Conservation (phyloP, 2,888 invertebrate genomes). For the Epinotia nisella region DNA sequence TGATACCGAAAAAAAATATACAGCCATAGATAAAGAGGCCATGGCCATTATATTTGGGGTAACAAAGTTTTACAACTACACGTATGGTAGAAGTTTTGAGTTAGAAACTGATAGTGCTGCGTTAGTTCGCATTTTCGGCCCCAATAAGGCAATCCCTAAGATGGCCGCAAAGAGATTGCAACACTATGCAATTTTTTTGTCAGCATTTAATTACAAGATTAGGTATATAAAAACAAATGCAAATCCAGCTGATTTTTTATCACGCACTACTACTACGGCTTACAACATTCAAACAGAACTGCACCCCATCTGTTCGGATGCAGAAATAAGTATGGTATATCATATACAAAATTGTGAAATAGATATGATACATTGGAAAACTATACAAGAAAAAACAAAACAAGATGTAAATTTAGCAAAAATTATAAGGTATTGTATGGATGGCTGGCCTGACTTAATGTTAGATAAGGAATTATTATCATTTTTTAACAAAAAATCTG, state of each 20-base stretch:
- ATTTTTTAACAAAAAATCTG: neutral
- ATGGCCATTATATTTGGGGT: conserved; percentile 16
- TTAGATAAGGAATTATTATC: conserved; percentile 9
- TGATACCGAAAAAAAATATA: conserved; percentile 10
- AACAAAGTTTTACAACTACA: conserved; percentile 21
- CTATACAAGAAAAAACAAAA: neutral
- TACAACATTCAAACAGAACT: neutral
- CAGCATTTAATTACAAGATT: conserved; percentile 33
- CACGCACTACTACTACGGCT: neutral
- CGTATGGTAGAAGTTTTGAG: conserved; percentile 18
- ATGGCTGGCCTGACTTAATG: conserved; percentile 9
- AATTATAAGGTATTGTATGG: neutral
- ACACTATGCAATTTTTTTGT: conserved; percentile 38
- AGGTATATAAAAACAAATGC: conserved; percentile 17
- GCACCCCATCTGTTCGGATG: conserved; percentile 3
- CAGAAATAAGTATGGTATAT: neutral
- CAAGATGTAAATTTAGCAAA: neutral
- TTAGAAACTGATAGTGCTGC: conserved; percentile 15
- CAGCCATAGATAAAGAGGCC: conserved; percentile 32
- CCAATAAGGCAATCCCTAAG: conserved; percentile 32
- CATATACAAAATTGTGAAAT: neutral
- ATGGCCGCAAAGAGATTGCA: conserved; percentile 37
- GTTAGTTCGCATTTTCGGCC: conserved; percentile 21
- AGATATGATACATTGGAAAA: conserved; percentile 1
- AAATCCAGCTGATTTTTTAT: conserved; percentile 3